A percentile compares a stretch with the other conserved stretches of the same genome.
These are phyloP conservation scores for Megalops cyprinoides DNA, from an alignment of 2,797 vertebrate species.

Conservation along the genomic window DNA sequence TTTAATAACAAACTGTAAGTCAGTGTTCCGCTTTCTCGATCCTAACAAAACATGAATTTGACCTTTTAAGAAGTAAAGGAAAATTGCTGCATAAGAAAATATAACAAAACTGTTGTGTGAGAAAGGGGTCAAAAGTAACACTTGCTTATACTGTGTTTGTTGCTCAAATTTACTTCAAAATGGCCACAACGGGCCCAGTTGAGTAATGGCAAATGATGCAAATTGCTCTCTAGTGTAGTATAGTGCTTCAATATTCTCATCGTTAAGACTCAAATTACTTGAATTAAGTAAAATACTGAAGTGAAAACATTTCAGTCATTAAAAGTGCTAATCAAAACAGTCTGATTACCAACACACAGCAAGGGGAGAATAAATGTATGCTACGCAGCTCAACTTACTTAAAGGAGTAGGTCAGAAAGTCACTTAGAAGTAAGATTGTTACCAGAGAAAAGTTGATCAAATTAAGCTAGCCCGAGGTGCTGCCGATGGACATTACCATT, in stretches of 20 bases:
- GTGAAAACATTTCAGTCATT: too few species aligned
- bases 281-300: neutral
- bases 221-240: neutral
- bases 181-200: neutral
- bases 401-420: conserved; percentile 20
- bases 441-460: conserved; percentile 33
- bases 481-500: conserved; percentile 38
- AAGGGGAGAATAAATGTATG: neutral
- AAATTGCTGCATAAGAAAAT: too few species aligned
- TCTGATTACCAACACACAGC: neutral
- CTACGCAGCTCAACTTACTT: conserved; percentile 33
- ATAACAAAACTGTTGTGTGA: too few species aligned
- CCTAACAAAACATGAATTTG: too few species aligned
- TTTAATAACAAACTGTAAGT: neutral
- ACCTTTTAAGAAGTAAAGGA: too few species aligned
- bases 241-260: neutral
- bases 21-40: too few species aligned
- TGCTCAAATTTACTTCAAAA: neutral
- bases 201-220: neutral
- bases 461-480: conserved; percentile 32
- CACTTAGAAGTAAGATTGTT: too few species aligned
- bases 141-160: too few species aligned
- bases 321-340: neutral
- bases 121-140: too few species aligned
- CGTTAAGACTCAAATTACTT: neutral